Evolutionary conservation across 2,113 vertebrate genomes (phyloP).

Genomic region (Stomatorhinus ivindoensis): DNA sequence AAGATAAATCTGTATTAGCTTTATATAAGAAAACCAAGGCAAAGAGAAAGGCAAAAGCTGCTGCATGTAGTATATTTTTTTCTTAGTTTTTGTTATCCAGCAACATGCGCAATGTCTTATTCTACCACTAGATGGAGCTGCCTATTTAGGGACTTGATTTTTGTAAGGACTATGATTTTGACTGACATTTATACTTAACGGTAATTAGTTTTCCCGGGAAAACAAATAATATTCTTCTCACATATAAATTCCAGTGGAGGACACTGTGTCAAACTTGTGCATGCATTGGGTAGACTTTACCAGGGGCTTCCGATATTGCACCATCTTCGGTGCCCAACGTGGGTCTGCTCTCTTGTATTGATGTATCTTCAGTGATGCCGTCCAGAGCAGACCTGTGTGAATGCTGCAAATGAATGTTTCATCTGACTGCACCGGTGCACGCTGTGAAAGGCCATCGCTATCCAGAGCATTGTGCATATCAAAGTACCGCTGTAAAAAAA

Average conservation of each 20-base stretch:
- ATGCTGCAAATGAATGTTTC: background rate
- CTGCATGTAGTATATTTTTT: background rate
- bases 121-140: conserved; percentile 5
- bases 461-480: background rate
- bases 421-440: background rate
- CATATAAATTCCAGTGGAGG: conserved; percentile 2
- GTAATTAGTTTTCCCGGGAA: conserved; percentile 3
- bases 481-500: background rate
- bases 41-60: background rate
- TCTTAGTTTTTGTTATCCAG: background rate
- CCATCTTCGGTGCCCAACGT: background rate
- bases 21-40: background rate
- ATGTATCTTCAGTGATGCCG: background rate
- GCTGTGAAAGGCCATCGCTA: background rate
- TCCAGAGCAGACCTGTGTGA: background rate
- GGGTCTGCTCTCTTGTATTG: background rate
- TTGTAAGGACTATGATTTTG: background rate
- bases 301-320: background rate
- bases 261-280: background rate
- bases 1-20: background rate
- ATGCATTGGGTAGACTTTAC: background rate
- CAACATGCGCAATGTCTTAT: background rate
- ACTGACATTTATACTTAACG: background rate
- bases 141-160: background rate
- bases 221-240: background rate